Percentiles rank a stretch among this genome's conserved stretches.
These are phyloP conservation scores for Oxyura jamaicensis DNA, from an alignment of 2,113 vertebrate genomes.

Conservation along the genomic window DNA sequence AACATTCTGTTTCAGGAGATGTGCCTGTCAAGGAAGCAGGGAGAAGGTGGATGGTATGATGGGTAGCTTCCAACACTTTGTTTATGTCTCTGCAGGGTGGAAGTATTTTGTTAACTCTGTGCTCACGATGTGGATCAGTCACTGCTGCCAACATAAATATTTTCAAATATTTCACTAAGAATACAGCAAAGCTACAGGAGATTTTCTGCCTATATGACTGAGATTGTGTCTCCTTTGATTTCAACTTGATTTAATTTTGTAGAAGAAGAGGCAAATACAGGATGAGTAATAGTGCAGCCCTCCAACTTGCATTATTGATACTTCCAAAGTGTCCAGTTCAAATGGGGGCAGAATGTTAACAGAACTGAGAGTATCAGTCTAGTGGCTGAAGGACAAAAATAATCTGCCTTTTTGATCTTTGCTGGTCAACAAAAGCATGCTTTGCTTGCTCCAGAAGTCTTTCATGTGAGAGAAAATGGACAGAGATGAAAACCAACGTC, in stretches of 20 bases:
- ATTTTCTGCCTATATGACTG: constrained; percentile 35
- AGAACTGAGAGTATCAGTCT: constrained; percentile 58
- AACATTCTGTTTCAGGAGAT: constrained; percentile 45
- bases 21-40: constrained; percentile 27
- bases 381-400: constrained; percentile 69
- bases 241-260: constrained; percentile 57
- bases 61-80: constrained; percentile 59
- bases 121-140: constrained; percentile 49
- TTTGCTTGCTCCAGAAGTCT: constrained; percentile 60
- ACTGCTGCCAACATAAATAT: constrained; percentile 59
- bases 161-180: constrained; percentile 64
- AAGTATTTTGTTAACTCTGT: constrained; percentile 65
- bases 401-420: constrained; percentile 70
- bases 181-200: constrained; percentile 43
- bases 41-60: constrained; percentile 34
- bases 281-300: constrained; percentile 56
- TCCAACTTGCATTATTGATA: constrained; percentile 72
- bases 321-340: constrained; percentile 64
- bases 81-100: constrained; percentile 30
- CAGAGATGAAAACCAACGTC: constrained; percentile 43
- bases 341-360: constrained; percentile 67
- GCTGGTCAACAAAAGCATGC: constrained; percentile 67
- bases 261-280: constrained; percentile 44
- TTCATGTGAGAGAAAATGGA: constrained; percentile 66
- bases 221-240: constrained; percentile 60